phyloP scores from a whole-genome alignment of 1,140 invertebrate genomes.

The Drosophila parabipectinata region DNA sequence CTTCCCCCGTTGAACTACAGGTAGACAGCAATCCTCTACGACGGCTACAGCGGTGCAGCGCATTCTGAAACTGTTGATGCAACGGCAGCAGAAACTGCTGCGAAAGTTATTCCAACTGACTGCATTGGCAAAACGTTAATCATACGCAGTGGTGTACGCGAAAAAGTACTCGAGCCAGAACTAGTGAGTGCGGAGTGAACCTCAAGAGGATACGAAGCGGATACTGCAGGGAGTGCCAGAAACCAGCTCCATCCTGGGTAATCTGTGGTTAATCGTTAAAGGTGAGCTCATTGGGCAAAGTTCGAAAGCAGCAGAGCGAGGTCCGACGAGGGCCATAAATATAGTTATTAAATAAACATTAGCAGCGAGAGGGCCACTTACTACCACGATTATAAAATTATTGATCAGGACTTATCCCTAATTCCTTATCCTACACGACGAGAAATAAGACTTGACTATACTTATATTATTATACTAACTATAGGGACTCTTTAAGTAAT shows the following conservation, averaged over 20 bases:
- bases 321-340: conserved; percentile 30
- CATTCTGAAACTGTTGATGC: conserved; percentile 82
- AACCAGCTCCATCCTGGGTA: conserved; percentile 78
- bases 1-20: conserved; percentile 19
- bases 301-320: not conserved
- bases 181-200: conserved; percentile 9
- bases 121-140: conserved; percentile 67
- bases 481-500: too few species aligned
- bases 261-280: conserved; percentile 78
- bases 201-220: conserved; percentile 9
- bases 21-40: conserved; percentile 61
- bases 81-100: conserved; percentile 82
- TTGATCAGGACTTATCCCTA: not conserved
- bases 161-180: conserved; percentile 7
- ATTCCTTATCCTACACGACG: not conserved
- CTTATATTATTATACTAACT: too few species aligned
- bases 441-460: too few species aligned
- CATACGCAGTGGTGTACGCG: conserved; percentile 40
- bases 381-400: not conserved
- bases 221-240: conserved; percentile 34
- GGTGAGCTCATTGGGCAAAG: conserved; percentile 57
- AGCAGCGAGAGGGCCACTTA: conserved; percentile 11
- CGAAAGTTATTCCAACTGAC: conserved; percentile 74
- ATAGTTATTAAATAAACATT: conserved; percentile 71
- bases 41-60: conserved; percentile 84